phyloP scores from a whole-genome alignment of 1,140 invertebrate genomes.

The Gryllus bimaculatus region DNA sequence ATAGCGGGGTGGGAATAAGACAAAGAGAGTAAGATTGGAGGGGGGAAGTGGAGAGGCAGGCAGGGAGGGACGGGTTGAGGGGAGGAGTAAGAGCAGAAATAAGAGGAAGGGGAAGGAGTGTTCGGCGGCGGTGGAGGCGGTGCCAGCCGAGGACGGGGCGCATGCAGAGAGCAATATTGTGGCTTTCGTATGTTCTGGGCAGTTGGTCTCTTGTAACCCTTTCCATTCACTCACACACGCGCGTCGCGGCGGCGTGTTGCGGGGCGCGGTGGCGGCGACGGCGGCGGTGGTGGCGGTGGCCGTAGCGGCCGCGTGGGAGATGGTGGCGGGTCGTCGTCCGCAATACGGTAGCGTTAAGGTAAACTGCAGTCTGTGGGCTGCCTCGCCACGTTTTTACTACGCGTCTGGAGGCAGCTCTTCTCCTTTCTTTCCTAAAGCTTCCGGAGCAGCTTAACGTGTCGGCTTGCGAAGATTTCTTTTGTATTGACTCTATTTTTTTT shows the following conservation, averaged over 20 bases:
- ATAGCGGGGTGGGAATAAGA: neutral
- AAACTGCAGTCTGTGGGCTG: neutral
- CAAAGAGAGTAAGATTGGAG: neutral
- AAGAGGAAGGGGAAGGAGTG: neutral
- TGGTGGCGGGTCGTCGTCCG: too few relatives aligned
- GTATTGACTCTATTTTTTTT: too few relatives aligned
- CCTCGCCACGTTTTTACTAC: too few relatives aligned
- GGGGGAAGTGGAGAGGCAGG: neutral
- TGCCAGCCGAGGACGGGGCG: neutral
- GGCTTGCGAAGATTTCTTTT: too few relatives aligned
- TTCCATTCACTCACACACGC: neutral
- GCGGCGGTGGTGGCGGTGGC: neutral
- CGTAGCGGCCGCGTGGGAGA: neutral
- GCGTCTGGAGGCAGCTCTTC: too few relatives aligned
- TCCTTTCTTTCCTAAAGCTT: too few relatives aligned
- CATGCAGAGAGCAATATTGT: neutral
- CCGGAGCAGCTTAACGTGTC: too few relatives aligned
- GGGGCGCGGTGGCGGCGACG: neutral
- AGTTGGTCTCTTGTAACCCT: neutral
- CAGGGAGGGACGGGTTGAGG: neutral
- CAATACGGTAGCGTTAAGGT: neutral
- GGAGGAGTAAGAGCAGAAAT: neutral
- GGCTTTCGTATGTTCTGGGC: neutral
- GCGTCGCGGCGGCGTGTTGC: neutral
- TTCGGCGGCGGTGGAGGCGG: neutral